Conservation (phyloP, 2,113 vertebrate genomes). For the Struthidea cinerea region DNA sequence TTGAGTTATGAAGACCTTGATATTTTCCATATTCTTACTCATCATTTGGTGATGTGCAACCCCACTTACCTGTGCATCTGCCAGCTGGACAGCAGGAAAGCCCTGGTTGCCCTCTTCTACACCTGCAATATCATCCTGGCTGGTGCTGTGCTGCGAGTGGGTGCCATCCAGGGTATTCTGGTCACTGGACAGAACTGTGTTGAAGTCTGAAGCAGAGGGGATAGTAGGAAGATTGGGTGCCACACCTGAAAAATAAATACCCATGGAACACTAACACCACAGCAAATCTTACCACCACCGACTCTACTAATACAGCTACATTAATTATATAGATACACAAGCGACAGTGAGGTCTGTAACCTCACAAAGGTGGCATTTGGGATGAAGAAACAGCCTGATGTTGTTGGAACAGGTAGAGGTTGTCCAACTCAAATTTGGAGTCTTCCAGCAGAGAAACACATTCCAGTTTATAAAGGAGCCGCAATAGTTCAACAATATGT, state of each 20-base stretch:
- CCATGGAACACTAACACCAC: constrained; percentile 39
- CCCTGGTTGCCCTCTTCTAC: constrained; percentile 91
- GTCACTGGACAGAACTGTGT: constrained; percentile 92
- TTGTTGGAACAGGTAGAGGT: not conserved
- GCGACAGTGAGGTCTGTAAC: not conserved
- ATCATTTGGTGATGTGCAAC: not conserved
- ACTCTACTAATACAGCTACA: not conserved
- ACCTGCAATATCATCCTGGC: constrained; percentile 91
- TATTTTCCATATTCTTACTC: not conserved
- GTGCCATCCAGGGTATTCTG: constrained; percentile 96
- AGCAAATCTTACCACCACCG: not conserved
- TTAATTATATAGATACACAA: not conserved
- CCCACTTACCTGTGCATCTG: constrained; percentile 89
- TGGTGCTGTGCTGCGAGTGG: constrained; percentile 94
- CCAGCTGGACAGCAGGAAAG: constrained; percentile 93
- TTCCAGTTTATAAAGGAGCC: not conserved
- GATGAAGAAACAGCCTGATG: not conserved
- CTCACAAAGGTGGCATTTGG: not conserved
- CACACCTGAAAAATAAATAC: constrained; percentile 74
- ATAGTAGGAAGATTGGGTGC: constrained; percentile 92
- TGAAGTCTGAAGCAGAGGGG: constrained; percentile 95
- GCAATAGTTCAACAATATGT: not conserved
- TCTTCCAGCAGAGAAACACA: not conserved
- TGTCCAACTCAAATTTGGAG: not conserved
- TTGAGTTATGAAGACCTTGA: not conserved